A percentile compares a stretch with the other conserved stretches of the same genome.
These are phyloP conservation scores for Crossoptilon crossoptilon DNA, from an alignment of 2,797 vertebrate genomes.

Conservation along the genomic window DNA sequence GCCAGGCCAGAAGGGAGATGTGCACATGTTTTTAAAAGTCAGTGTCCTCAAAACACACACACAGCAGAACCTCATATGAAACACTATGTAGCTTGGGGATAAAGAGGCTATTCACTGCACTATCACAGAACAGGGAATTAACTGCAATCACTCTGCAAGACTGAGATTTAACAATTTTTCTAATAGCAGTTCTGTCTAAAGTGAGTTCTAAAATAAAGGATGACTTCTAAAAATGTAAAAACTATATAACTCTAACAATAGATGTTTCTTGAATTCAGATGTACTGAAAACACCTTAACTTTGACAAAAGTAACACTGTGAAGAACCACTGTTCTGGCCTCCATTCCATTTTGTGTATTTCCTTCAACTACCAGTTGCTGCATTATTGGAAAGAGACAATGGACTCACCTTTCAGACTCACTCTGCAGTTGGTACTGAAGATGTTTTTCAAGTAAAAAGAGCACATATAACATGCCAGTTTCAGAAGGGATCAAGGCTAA, in stretches of 20 bases:
- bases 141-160: constrained; percentile 29
- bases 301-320: not conserved
- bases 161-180: constrained; percentile 19
- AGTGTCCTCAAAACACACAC: not conserved
- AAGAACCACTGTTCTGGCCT: not conserved
- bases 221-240: not conserved
- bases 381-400: not conserved
- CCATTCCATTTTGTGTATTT: not conserved
- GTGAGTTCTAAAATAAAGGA: constrained; percentile 4
- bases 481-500: not conserved
- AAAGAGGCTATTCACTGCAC: constrained; percentile 58
- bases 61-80: not conserved
- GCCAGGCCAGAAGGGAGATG: not conserved
- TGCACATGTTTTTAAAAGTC: not conserved
- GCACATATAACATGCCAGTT: not conserved
- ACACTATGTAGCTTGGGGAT: constrained; percentile 33
- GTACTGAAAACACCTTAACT: not conserved
- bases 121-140: constrained; percentile 33
- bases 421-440: not conserved
- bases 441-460: not conserved
- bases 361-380: not conserved
- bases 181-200: not conserved
- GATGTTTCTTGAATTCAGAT: not conserved
- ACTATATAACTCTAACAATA: not conserved
- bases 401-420: not conserved